These are phyloP conservation scores for Smutsia temminckii DNA, from an alignment of 2,797 vertebrate genomes.

Conservation along the genomic window DNA sequence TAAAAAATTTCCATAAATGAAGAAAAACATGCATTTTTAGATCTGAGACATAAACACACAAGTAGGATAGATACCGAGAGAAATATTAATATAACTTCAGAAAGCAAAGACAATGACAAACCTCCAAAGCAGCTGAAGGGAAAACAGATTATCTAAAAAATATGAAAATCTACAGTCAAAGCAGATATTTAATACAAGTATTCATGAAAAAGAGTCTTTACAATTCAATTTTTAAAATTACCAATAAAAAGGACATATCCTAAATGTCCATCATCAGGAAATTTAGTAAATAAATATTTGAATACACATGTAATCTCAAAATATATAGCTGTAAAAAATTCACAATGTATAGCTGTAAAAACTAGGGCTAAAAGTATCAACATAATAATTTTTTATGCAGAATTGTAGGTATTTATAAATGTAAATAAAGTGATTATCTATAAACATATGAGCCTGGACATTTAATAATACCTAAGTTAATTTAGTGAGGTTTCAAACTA, in stretches of 20 bases:
- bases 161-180: not conserved
- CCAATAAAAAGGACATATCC: not conserved
- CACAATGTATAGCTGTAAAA: not conserved
- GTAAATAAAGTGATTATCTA: not conserved
- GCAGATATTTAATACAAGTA: not conserved
- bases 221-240: not conserved
- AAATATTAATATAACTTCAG: not conserved
- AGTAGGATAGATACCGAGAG: not conserved
- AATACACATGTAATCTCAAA: not conserved
- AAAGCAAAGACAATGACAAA: constrained; percentile 2
- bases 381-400: not conserved
- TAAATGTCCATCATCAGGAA: not conserved
- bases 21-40: not conserved
- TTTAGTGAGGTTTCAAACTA: not conserved
- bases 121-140: not conserved
- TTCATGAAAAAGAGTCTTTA: not conserved
- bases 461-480: not conserved
- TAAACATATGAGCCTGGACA: not conserved
- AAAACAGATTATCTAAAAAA: not conserved
- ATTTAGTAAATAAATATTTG: not conserved
- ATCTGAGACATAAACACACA: not conserved
- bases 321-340: not conserved
- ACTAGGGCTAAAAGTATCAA: not conserved
- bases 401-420: not conserved
- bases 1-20: not conserved